Evolutionary conservation across 2,888 invertebrate species (phyloP).

Genomic region (Troilus luridus): DNA sequence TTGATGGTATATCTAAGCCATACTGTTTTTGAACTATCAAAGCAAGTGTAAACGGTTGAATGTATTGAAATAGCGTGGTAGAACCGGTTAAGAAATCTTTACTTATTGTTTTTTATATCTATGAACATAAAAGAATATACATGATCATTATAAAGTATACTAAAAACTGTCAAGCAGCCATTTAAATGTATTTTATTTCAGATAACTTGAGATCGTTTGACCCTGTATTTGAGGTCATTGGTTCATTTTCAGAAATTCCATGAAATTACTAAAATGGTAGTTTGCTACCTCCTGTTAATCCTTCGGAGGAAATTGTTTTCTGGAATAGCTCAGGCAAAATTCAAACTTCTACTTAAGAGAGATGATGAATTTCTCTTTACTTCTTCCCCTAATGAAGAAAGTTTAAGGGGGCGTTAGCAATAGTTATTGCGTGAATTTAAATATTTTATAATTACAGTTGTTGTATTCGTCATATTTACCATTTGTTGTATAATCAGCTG

Average conservation of each 20-base stretch:
- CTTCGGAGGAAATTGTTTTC: conserved; percentile 16
- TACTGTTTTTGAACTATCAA: too few species aligned
- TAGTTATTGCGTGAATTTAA: not conserved
- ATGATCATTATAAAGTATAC: too few species aligned
- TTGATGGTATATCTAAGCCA: too few species aligned
- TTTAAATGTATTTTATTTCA: too few species aligned
- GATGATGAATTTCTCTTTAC: conserved; percentile 25
- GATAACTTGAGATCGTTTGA: too few species aligned
- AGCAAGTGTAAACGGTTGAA: too few species aligned
- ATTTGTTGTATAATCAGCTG: too few species aligned
- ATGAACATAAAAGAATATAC: too few species aligned
- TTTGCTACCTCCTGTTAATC: not conserved
- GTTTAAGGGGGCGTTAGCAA: not conserved
- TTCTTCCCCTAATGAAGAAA: not conserved
- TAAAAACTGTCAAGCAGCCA: too few species aligned
- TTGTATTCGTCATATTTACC: not conserved
- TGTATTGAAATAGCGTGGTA: too few species aligned
- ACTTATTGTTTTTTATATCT: too few species aligned
- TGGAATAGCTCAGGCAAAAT: not conserved
- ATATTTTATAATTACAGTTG: not conserved
- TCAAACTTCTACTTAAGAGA: conserved; percentile 19
- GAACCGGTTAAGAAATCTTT: too few species aligned
- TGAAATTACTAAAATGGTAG: not conserved
- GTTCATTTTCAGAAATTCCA: not conserved
- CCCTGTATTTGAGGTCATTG: not conserved